phyloP scores from a whole-genome alignment of 1,140 invertebrate species.

The Pomphorhynchus laevis region DNA sequence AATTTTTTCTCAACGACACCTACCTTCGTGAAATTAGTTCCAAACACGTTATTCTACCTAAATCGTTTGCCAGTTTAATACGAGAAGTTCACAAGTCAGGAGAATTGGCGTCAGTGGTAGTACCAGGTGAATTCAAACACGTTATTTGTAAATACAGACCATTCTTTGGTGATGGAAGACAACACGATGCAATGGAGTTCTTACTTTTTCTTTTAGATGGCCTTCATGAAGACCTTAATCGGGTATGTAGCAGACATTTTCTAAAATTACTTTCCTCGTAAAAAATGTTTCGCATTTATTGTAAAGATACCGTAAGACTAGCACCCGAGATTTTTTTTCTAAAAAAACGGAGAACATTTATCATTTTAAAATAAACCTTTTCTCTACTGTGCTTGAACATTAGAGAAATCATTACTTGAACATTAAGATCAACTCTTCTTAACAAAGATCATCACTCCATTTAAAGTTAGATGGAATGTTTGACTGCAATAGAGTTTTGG shows the following conservation, averaged over 20 bases:
- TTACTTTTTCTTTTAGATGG: conserved; percentile 51
- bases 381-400: no score
- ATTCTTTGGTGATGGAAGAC: conserved; percentile 37
- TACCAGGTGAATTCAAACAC: background rate
- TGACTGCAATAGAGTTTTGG: no score
- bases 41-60: conserved; percentile 1
- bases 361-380: no score
- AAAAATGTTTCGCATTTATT: no score
- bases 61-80: conserved; percentile 6
- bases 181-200: conserved; percentile 80
- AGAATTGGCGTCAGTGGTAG: background rate
- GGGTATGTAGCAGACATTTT: conserved; percentile 2
- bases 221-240: conserved; percentile 47
- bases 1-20: conserved; percentile 6
- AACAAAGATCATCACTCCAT: no score
- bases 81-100: background rate
- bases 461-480: no score
- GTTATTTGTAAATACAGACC: background rate
- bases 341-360: no score
- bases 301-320: no score
- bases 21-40: conserved; percentile 4
- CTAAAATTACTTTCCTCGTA: no score
- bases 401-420: no score
- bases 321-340: no score
- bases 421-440: no score